Conservation (phyloP, 1,140 invertebrate species). For the Caenorhabditis brenneri region DNA sequence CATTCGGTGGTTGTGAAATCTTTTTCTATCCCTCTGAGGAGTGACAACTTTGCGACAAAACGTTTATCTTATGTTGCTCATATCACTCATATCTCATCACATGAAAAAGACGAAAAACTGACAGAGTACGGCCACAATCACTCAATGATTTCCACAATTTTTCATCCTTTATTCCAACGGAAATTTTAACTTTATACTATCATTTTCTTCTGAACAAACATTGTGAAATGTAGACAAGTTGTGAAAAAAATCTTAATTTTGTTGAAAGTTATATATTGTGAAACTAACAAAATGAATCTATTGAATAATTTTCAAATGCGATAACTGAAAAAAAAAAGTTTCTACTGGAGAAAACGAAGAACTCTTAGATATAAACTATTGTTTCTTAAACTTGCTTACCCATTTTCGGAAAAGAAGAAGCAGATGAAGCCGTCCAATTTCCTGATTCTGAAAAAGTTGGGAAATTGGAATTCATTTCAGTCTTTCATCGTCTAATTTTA, state of each 20-base stretch:
- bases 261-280: not conserved
- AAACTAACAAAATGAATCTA: no score
- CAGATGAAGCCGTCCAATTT: not conserved
- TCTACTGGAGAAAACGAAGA: not conserved
- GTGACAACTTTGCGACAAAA: conserved; percentile 38
- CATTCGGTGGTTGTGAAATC: conserved; percentile 13
- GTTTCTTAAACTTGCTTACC: not conserved
- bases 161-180: not conserved
- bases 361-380: not conserved
- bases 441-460: not conserved
- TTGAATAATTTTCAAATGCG: no score
- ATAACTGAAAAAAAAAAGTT: no score
- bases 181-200: not conserved
- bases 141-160: not conserved
- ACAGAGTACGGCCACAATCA: conserved; percentile 6
- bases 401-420: not conserved
- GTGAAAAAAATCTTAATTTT: no score
- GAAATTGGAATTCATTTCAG: conserved; percentile 16
- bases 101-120: conserved; percentile 16
- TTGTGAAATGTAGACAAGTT: no score
- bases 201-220: no score
- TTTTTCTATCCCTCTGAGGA: not conserved
- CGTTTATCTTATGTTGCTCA: conserved; percentile 42
- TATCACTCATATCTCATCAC: conserved; percentile 40
- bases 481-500: not conserved